Evolutionary conservation across 2,797 vertebrate species (phyloP), one percentile per base, ranked within the genome.

Genomic region (Siniperca obscura): DNA sequence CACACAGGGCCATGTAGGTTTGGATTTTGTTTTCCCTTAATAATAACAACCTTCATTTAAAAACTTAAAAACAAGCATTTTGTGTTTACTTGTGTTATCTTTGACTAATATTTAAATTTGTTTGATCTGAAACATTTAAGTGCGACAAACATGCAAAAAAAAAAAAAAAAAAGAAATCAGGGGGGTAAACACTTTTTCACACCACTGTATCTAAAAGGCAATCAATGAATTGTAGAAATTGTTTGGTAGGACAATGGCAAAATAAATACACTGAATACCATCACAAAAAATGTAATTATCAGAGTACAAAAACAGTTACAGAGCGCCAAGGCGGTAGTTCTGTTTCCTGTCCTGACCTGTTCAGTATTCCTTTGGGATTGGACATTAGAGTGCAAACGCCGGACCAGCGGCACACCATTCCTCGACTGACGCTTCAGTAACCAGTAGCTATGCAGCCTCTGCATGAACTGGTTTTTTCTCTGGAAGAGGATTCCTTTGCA

Each of bases 391-490:
- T 98, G 97, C 70, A 99, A 95, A 80, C 95, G 96, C 11, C 98
- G 96, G 83, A 99, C 96, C 62, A 99, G 97, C 1, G 98, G 97
- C 66, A 98, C 96, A 12, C 98, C 98, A 0, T 98, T 98, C 90
- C 98, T 96, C 0, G 98, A 97, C 92, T 98, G 98, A n/a, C 98
- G 96, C 87, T 99, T 99, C 87, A 99, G 90, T 75, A 99, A 95
- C 98, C 98, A 99, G 92, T 98, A 99, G 92, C 89, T 98, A 90
- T 99, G 98, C 72, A 99, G 96, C 87, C 98, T 95, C 90, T 98
- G 98, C 96, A 99, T 98, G 92, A 99, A 99, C 89, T 98, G 98
- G 92, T 94, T 98, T 94, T 99, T 99, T 94, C 95, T 97, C 94
- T 99, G 98, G 82, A 98, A 91, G 77, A 96, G 92, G 42, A 99